Conservation (phyloP, 1,140 invertebrate species). For the Eurosta solidaginis region DNA sequence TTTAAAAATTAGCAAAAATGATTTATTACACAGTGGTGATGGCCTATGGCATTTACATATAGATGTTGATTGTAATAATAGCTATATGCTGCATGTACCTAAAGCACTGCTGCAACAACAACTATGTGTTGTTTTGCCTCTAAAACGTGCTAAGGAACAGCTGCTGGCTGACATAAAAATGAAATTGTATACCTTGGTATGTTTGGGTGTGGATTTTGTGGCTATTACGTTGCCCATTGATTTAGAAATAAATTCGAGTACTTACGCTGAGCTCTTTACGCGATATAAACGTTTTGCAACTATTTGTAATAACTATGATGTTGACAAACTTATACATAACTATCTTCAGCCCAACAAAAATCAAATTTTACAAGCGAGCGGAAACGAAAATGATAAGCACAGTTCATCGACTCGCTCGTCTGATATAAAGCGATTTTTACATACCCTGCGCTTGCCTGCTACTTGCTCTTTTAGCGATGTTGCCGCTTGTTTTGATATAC, state of each 20-base stretch:
- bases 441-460: background rate
- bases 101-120: constrained; percentile 36
- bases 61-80: constrained; percentile 28
- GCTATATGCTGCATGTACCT: constrained; percentile 38
- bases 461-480: background rate
- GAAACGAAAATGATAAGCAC: background rate
- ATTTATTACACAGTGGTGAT: background rate
- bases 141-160: constrained; percentile 34
- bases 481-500: background rate
- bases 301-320: background rate
- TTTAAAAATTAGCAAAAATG: constrained; percentile 30
- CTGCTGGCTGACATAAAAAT: constrained; percentile 38
- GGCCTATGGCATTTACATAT: constrained; percentile 42
- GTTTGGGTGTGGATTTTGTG: constrained; percentile 36
- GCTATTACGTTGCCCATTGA: constrained; percentile 41
- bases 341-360: background rate
- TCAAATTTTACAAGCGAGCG: background rate
- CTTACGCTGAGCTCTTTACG: constrained; percentile 39
- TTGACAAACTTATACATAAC: background rate
- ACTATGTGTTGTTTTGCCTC: constrained; percentile 35
- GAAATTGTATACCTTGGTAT: constrained; percentile 39
- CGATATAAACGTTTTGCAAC: background rate
- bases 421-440: background rate
- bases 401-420: background rate
- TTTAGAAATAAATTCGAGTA: constrained; percentile 28